Evolutionary conservation across 2,113 vertebrate species (phyloP), one percentile per base, ranked within the genome.

Genomic region (Noturus placidus): DNA sequence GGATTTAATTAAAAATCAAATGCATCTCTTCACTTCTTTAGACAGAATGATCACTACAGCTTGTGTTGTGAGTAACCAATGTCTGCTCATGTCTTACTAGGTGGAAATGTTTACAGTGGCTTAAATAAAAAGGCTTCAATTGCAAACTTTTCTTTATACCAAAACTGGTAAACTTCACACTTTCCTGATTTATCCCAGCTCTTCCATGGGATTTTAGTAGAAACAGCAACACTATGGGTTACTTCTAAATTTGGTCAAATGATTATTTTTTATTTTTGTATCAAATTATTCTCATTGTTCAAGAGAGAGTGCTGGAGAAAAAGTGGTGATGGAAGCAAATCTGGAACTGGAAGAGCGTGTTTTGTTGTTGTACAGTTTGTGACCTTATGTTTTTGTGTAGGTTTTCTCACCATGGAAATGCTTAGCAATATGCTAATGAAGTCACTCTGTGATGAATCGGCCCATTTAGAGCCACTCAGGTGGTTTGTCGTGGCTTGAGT

Each of bases 381-480:
- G 83, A 30, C 56, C 83, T 42, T 82, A 88, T 67, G 88, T 84
- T 80, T 92, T 57, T 92, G 88, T 72, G 78, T 91, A 84, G 86
- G 91, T 91, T 81, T 87, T 84, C 87, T 90, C 61, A 88, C 89
- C 83, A 88, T 90, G 92, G 84, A 85, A 86, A 88, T 86, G 86
- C 63, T 85, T 90, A 91, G 89, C 89, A 86, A 56, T 88, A 84
- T 92, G 87, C 54, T 90, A 91, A 92, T 93, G 65, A 88, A 84
- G 46, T 88, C 82, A 69, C 65, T 82, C 88, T n/a, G 78, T 84
- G 85, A 79, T 92, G 87, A 92, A 92, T 90, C 67, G 87, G 82
- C 85, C 86, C 92, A 92, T 93, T 94, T 89, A 91, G 81, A 88
- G 87, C 52, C 86, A 80, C 86, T 89, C 61, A 50, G 69, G 86